Evolutionary conservation across 2,888 invertebrate species (phyloP).

Genomic region (Tetragonisca angustula): DNA sequence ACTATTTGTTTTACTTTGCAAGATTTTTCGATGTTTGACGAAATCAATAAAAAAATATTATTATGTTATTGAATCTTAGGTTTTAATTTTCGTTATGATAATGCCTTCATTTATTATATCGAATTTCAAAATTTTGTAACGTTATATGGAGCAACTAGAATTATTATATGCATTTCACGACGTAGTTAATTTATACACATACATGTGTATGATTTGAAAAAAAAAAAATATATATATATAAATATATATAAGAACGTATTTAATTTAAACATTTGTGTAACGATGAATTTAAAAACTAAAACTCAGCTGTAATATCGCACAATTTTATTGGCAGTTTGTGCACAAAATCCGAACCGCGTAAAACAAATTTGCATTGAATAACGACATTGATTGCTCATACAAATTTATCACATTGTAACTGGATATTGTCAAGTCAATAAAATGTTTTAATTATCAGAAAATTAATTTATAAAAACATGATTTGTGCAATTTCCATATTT

Average conservation of each 20-base stretch:
- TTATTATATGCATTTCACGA: conserved; percentile 35
- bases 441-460: conserved; percentile 3
- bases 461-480: conserved; percentile 1
- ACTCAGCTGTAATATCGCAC: conserved; percentile 35
- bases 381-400: background rate
- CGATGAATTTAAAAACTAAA: conserved; percentile 21
- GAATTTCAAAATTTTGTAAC: conserved; percentile 27
- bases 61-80: conserved; percentile 3
- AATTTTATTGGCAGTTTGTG: conserved; percentile 30
- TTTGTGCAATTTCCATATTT: conserved; percentile 28
- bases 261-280: conserved; percentile 25
- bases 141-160: conserved; percentile 6
- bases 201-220: conserved; percentile 19
- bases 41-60: conserved; percentile 1
- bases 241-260: conserved; percentile 10
- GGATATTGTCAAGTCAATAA: conserved; percentile 14
- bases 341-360: conserved; percentile 23
- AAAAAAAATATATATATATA: conserved; percentile 4
- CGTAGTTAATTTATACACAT: conserved; percentile 35
- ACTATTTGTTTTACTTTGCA: conserved; percentile 14
- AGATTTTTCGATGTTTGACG: conserved; percentile 24
- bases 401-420: conserved; percentile 5
- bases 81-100: conserved; percentile 13
- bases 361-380: conserved; percentile 19
- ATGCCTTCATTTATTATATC: conserved; percentile 32